A percentile compares a stretch with the other conserved stretches of the same genome.
Conservation (phyloP, 2,797 vertebrate species). For the Chiroxiphia lanceolata region DNA sequence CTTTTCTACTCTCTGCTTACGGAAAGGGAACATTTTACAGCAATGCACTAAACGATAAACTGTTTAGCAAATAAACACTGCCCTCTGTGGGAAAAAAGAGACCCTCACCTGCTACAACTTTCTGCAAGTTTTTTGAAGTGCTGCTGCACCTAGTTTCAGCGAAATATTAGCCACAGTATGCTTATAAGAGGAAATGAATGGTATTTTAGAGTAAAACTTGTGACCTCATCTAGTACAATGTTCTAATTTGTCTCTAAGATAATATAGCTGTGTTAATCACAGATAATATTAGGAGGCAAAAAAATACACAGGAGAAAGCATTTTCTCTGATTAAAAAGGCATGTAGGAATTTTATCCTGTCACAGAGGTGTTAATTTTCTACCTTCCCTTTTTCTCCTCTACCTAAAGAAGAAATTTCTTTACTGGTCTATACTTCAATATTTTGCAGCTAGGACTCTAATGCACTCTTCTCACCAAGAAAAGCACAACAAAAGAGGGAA, state of each 20-base stretch:
- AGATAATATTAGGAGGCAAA: neutral
- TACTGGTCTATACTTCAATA: neutral
- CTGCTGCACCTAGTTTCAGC: neutral
- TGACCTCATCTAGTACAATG: neutral
- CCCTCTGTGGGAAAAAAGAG: constrained; percentile 71
- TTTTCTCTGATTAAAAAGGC: neutral
- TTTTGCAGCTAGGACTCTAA: neutral
- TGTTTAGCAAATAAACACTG: constrained; percentile 71
- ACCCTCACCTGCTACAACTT: neutral
- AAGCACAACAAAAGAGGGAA: neutral
- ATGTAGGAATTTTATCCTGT: neutral
- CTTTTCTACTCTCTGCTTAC: constrained; percentile 31
- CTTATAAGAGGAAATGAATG: neutral
- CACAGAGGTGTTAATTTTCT: neutral
- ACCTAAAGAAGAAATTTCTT: neutral
- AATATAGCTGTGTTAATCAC: neutral
- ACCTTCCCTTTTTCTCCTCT: neutral
- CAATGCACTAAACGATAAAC: neutral
- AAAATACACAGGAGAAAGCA: neutral
- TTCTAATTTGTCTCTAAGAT: neutral
- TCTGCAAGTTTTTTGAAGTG: neutral
- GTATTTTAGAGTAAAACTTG: neutral
- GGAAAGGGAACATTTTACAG: neutral
- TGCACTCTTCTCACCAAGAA: neutral
- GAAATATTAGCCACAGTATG: neutral